Percentiles rank a stretch among this genome's conserved stretches.
These are phyloP conservation scores for Dryoscopus gambensis DNA, from an alignment of 2,113 vertebrate species.

Conservation along the genomic window DNA sequence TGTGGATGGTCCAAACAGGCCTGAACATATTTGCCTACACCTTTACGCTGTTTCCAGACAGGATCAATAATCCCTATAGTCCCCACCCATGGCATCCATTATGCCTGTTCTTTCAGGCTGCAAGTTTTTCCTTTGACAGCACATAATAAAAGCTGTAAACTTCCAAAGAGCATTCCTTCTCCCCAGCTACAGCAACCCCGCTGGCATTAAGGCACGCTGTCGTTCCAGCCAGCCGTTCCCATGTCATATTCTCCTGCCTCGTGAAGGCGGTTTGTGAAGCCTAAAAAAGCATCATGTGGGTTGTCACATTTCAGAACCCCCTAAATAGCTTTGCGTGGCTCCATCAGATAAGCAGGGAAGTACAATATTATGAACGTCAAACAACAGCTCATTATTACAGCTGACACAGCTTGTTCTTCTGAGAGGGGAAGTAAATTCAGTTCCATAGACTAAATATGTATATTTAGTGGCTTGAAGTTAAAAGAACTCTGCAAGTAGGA, in stretches of 20 bases:
- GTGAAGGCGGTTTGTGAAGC: not conserved
- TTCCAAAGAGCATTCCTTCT: not conserved
- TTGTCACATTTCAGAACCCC: not conserved
- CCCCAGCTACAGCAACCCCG: not conserved
- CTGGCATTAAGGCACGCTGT: not conserved
- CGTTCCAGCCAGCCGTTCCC: not conserved
- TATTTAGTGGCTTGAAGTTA: not conserved
- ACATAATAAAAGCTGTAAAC: not conserved
- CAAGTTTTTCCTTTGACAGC: not conserved
- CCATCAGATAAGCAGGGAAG: not conserved
- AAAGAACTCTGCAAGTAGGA: not conserved
- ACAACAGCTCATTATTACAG: not conserved
- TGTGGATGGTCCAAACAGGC: not conserved
- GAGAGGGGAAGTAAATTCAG: not conserved
- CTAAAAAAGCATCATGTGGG: conserved; percentile 29
- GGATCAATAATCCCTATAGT: not conserved
- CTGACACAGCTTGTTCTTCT: not conserved
- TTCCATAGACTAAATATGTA: not conserved
- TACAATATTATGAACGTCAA: conserved; percentile 21
- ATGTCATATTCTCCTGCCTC: not conserved
- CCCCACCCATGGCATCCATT: not conserved
- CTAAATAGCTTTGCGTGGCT: not conserved
- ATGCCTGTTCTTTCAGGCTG: not conserved
- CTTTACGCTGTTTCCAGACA: not conserved
- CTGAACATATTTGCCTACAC: not conserved